Percentiles rank a stretch among this genome's conserved stretches.
Conservation (phyloP, 2,888 invertebrate species). For the Drosophila basisetae region DNA sequence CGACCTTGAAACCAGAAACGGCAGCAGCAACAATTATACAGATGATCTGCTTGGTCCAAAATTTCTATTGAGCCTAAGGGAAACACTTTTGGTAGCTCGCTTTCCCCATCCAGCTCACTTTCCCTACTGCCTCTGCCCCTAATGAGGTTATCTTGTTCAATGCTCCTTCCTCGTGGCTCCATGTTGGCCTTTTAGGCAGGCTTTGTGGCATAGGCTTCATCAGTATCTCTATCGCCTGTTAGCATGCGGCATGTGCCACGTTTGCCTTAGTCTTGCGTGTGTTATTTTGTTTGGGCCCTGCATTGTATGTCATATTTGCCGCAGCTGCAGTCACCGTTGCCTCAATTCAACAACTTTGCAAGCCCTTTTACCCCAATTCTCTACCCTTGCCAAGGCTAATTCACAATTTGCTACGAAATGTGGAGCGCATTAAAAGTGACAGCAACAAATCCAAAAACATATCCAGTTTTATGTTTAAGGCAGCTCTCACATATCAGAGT, state of each 20-base stretch:
- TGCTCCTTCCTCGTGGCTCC: not conserved
- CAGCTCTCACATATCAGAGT: not conserved
- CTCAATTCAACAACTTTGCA: slow-evolving; percentile 19
- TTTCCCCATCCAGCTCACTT: not conserved
- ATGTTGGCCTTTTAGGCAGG: slow-evolving; percentile 43
- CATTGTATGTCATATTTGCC: slow-evolving; percentile 52
- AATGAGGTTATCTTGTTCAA: slow-evolving; percentile 40
- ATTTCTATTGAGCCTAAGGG: slow-evolving; percentile 19
- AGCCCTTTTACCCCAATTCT: not conserved
- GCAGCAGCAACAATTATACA: slow-evolving; percentile 43
- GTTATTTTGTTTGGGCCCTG: slow-evolving; percentile 42
- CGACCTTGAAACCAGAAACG: slow-evolving; percentile 30
- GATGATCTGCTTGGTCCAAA: slow-evolving; percentile 34
- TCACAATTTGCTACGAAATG: not conserved
- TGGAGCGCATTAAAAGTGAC: not conserved
- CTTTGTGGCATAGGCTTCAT: slow-evolving; percentile 33
- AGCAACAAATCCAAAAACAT: not conserved
- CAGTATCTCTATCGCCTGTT: slow-evolving; percentile 20
- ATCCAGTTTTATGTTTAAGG: not conserved
- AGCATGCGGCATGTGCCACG: slow-evolving; percentile 48
- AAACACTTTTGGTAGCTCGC: not conserved
- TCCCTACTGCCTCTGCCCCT: not conserved
- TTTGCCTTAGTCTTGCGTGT: slow-evolving; percentile 52
- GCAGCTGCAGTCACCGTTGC: slow-evolving; percentile 51
- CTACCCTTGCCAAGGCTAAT: not conserved